phyloP scores from a whole-genome alignment of 2,888 invertebrate species.

The Drosophila nr. medialis region DNA sequence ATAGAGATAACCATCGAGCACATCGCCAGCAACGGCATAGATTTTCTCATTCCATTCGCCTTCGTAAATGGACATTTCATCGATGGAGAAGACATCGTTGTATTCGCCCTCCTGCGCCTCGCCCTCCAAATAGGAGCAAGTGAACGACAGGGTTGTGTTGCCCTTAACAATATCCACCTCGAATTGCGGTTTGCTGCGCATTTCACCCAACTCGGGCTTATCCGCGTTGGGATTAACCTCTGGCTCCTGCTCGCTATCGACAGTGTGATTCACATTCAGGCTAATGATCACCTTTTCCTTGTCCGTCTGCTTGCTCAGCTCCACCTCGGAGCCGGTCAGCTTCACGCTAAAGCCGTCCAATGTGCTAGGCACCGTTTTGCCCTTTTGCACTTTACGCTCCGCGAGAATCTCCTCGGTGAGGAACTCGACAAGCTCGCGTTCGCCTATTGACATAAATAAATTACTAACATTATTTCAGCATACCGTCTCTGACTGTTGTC shows the following conservation, averaged over 20 bases:
- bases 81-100: conserved; percentile 96
- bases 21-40: conserved; percentile 96
- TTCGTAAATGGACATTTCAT: conserved; percentile 95
- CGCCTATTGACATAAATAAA: conserved; percentile 86
- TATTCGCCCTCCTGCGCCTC: conserved; percentile 89
- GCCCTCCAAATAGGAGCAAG: conserved; percentile 92
- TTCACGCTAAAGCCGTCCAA: conserved; percentile 93
- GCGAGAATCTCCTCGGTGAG: conserved; percentile 96
- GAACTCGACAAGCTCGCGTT: conserved; percentile 95
- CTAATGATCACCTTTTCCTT: conserved; percentile 91
- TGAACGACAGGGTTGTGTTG: conserved; percentile 91
- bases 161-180: conserved; percentile 93
- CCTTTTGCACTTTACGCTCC: conserved; percentile 93
- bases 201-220: conserved; percentile 91
- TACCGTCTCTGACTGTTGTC: conserved; percentile 34
- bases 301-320: conserved; percentile 89
- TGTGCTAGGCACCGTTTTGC: conserved; percentile 90
- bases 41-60: conserved; percentile 95
- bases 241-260: conserved; percentile 92
- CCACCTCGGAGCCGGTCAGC: conserved; percentile 93
- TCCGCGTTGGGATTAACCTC: conserved; percentile 87
- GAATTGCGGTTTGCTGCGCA: conserved; percentile 96
- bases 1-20: conserved; percentile 97
- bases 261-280: conserved; percentile 97
- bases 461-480: conserved; percentile 24